Percentiles rank a stretch among this genome's conserved stretches.
These are phyloP conservation scores for Phortica okadai DNA, from an alignment of 2,888 invertebrate species.

Conservation along the genomic window DNA sequence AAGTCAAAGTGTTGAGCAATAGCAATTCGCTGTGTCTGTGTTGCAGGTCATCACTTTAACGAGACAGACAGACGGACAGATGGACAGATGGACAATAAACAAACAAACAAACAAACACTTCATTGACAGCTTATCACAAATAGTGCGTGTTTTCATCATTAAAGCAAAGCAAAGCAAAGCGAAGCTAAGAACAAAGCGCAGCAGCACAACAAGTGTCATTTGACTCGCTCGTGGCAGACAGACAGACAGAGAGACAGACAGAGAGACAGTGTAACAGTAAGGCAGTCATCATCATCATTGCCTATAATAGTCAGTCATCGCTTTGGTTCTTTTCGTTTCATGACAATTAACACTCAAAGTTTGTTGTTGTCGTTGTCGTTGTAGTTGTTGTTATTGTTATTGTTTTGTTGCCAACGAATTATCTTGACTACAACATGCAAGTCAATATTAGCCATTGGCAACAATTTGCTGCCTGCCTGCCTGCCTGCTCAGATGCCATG, in stretches of 20 bases:
- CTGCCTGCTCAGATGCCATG: constrained; percentile 30
- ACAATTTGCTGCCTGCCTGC: constrained; percentile 33
- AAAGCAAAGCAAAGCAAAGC: constrained; percentile 22
- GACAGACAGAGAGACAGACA: neutral
- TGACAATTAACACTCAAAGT: constrained; percentile 62
- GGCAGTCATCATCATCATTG: neutral
- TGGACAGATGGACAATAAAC: constrained; percentile 34
- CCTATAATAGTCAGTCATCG: no score
- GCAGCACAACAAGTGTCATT: neutral
- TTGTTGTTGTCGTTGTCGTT: neutral
- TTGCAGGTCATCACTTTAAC: neutral
- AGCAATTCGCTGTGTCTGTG: no score
- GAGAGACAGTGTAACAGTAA: neutral
- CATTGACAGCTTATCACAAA: constrained; percentile 29
- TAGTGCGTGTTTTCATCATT: constrained; percentile 35
- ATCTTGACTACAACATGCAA: no score
- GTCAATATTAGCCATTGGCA: neutral
- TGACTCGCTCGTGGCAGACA: neutral
- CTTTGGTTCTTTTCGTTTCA: constrained; percentile 55
- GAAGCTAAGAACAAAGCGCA: neutral
- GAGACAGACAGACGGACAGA: neutral
- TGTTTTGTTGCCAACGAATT: neutral
- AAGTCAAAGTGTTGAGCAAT: neutral
- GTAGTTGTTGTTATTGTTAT: neutral
- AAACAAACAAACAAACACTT: constrained; percentile 48